Evolutionary conservation across 1,140 invertebrate genomes (phyloP), one percentile per base, ranked within the genome.

Genomic region (Diorhabda carinulata): DNA sequence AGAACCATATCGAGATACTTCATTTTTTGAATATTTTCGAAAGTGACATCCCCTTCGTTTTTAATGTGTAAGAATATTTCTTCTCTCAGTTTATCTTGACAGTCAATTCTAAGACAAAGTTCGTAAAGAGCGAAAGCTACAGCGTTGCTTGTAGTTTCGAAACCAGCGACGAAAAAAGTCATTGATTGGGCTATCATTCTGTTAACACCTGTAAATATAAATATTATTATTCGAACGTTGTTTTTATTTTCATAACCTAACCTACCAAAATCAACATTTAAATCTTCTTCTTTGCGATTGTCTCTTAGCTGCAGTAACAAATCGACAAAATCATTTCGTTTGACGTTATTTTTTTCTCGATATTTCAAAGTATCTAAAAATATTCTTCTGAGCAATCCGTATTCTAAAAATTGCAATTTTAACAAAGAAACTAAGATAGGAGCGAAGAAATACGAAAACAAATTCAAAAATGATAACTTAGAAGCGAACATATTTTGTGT

Each of bases 141-240:
- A 2, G 88, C 84, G 4, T 87, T 88, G 1, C 90, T 89, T 0
- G 91, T 91, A 0, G 93, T 94, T 78, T 94, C 92, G 66, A 89
- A 91, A 4, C 91, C 90, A 57, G 91, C 91, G 2, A 87, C 80
- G 64, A 92, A 90, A 74, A 92, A 92, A 0, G 88, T 83, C 8
- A 88, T 87, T 0, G 86, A 87, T 78, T 91, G 89, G 3, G 89
- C 86, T 7, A 89, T 82, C 76, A 90, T 85, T 64, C 83, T 79
- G 69, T 88, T 83, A 42, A 86, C 85, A 68, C 72, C 75, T 76
- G 47, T 52, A 75, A 75, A 58, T 66, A 40, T 3, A 25, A 9
- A 25, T 57, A 25, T 5, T 25, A 25, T 25, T 25, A 25, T 25
- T 25, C 25, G 2, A 25, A 25, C 25, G 25, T 25, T 25, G 25